Conservation (phyloP, 2,113 vertebrate genomes). For the Tringa solitaria region DNA sequence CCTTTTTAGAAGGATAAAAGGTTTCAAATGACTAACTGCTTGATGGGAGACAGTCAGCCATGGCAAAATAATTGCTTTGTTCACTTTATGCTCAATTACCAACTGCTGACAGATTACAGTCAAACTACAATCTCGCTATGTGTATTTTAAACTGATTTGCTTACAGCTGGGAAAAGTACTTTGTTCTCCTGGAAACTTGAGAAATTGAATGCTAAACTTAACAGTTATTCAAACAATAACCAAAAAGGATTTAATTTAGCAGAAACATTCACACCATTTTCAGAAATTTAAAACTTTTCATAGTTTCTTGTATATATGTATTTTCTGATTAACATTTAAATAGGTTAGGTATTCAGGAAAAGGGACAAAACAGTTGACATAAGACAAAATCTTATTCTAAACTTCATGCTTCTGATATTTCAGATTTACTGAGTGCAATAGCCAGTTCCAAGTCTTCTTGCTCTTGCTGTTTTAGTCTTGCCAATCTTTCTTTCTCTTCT, state of each 20-base stretch:
- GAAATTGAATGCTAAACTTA: constrained; percentile 18
- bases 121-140: constrained; percentile 17
- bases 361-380: constrained; percentile 47
- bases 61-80: constrained; percentile 9
- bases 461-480: constrained; percentile 93
- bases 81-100: constrained; percentile 53
- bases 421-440: constrained; percentile 98
- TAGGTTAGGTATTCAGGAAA: constrained; percentile 63
- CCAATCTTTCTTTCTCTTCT: constrained; percentile 93
- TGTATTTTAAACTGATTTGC: constrained; percentile 35
- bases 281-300: constrained; percentile 66
- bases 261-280: constrained; percentile 66
- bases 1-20: constrained; percentile 57
- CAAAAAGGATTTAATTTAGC: constrained; percentile 48
- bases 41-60: constrained; percentile 36
- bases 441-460: constrained; percentile 98
- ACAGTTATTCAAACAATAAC: constrained; percentile 26
- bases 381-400: constrained; percentile 35
- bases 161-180: constrained; percentile 55
- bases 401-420: constrained; percentile 90
- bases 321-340: constrained; percentile 72
- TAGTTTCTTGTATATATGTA: constrained; percentile 69
- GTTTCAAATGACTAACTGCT: constrained; percentile 48
- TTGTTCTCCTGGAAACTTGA: constrained; percentile 21
- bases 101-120: constrained; percentile 44